Base-by-base conservation (phyloP, 2,113 vertebrate species). In the Tyto alba region DNA sequence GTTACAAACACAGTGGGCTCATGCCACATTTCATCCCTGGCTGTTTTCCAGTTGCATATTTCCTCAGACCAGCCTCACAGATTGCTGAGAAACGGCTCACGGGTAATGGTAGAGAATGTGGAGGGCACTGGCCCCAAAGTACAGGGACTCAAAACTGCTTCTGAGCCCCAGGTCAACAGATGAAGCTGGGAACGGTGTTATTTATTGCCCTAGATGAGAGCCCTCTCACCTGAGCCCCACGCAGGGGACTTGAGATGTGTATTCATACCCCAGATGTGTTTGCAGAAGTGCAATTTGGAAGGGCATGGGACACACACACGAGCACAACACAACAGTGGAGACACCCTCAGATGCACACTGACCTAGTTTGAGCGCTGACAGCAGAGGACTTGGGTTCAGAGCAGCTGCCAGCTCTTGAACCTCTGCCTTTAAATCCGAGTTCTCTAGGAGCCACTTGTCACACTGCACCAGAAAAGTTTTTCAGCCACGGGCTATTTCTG, bases 401-500 rank as follows among this genome's bases (percentile, higher is more conserved):
- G 55, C 36, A 41, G 71, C 50, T 53, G 48, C 43, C 74, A 88
- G 27, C 40, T 82, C 64, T 72, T 76, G 47, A 68, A 67, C 25
- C 56, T 71, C 55, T 75, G 80, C 66, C 62, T 57, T 55, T 55
- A 75, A 36, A 78, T 43, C 38, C 73, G 60, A 53, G 12, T 85
- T 84, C 62, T 94, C 11, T 57, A 20, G 6, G 40, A 89, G 34
- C 29, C 3, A 7, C 16, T 87, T 66, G 48, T 66, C 69, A 89
- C 72, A 82, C 57, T 41, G 38, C 69, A 79, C 64, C 66, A 87
- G 64, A 15, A 48, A 73, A 14, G 47, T 12, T 85, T 89, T 69
- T 56, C 45, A 84, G 69, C 53, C 73, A 30, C 29, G 48, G n/a
- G 36, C 26, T 92, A 50, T 90, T 93, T 91, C 77, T 95, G 84